Base-by-base conservation (phyloP, 2,797 vertebrate species). In the Parauchenoglanis punctatus region DNA sequence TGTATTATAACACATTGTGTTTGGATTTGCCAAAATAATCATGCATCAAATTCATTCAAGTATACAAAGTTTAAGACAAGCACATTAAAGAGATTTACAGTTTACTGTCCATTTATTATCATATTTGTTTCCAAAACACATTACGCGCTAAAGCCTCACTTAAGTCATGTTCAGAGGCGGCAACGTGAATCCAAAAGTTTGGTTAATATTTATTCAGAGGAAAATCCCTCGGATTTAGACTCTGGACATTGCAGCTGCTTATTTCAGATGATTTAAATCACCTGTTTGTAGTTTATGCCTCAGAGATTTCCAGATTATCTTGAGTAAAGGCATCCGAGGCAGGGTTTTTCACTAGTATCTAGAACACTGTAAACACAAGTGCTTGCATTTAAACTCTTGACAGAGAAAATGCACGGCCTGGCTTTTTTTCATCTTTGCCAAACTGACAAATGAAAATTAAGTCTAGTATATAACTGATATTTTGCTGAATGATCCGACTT, bases 201-300 rank as follows among this genome's bases (percentile, higher is more conserved):
- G 0, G 12, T 44, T 61, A 44, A 25, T 81, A 44, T 81, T 81
- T 40, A 59, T 31, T 80, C 75, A 7, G 54, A 20, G 73, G 72
- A 31, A 81, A 59, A 59, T 59, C 7, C 20, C 25, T 23, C 10
- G 54, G 12, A 40, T 58, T 35, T 58, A 58, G 17, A 59, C 15
- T 80, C 40, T 40, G 40, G 40, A 40, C 40, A 40, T 40, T 20
- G 0, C 73, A 8, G 49, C 46, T 31, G n/a, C 13, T 18, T 77
- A 25, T 40, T 59, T 59, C 77, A 40, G 77, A 80, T 80, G 59
- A 44, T 80, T 80, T 5, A 59, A 40, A 59, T 80, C 54, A 40
- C 31, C 56, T 59, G 76, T 2, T 13, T 59, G 77, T 59, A 23
- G 8, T 25, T 59, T 28, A 59, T 35, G 77, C 54, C 54, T 58